Evolutionary conservation across 1,140 invertebrate genomes (phyloP).

Genomic region (Pseudomyrmex flavicornis): DNA sequence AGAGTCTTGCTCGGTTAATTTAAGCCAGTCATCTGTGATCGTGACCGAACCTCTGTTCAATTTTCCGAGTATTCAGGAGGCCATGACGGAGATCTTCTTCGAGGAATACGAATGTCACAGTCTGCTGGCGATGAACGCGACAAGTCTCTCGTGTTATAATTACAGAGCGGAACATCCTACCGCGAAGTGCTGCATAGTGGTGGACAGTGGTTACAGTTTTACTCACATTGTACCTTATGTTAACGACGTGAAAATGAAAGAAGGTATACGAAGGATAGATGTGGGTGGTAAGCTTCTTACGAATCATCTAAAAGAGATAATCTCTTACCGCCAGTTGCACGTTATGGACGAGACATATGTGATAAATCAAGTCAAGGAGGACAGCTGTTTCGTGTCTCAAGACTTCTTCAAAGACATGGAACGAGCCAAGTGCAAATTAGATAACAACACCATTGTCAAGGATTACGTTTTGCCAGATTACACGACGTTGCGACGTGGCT

Average conservation of each 20-base stretch:
- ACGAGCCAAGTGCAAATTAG: constrained; percentile 88
- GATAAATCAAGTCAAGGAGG: constrained; percentile 99
- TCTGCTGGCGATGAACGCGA: constrained; percentile 92
- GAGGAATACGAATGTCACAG: constrained; percentile 98
- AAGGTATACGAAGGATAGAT: constrained; percentile 94
- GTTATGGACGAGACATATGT: constrained; percentile 99
- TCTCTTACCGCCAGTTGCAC: constrained; percentile 98
- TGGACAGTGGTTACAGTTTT: constrained; percentile 98
- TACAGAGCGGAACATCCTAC: constrained; percentile 87
- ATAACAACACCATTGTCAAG: constrained; percentile 89
- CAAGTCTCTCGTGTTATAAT: constrained; percentile 89
- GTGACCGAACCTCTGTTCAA: constrained; percentile 98
- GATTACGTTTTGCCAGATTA: constrained; percentile 99
- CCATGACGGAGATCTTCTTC: constrained; percentile 97
- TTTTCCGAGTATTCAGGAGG: constrained; percentile 96
- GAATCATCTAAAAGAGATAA: constrained; percentile 99
- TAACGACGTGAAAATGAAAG: constrained; percentile 93
- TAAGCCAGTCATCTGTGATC: constrained; percentile 92
- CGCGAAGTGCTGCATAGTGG: constrained; percentile 92
- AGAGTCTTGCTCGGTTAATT: constrained; percentile 92
- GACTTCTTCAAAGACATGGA: constrained; percentile 95
- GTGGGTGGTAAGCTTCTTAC: constrained; percentile 98
- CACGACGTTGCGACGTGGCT: constrained; percentile 93
- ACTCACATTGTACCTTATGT: constrained; percentile 98
- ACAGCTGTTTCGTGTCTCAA: constrained; percentile 96